Evolutionary conservation across 2,888 invertebrate species (phyloP).

Genomic region (Dicyrtomina minuta): DNA sequence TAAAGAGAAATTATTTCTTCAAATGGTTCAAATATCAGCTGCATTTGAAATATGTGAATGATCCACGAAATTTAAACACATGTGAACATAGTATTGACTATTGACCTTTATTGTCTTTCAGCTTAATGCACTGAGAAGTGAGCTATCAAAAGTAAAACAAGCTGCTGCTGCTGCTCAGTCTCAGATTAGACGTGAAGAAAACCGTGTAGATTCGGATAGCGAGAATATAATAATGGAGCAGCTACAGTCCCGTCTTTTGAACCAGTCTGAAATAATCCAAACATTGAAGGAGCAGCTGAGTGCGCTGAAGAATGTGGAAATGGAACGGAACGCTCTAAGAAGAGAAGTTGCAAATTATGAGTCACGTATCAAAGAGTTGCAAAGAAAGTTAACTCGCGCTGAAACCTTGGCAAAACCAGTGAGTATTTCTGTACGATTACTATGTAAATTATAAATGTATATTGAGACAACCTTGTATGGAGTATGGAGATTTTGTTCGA

Average conservation of each 20-base stretch:
- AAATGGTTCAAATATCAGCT: no score
- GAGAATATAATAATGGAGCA: conserved; percentile 14
- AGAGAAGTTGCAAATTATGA: conserved; percentile 11
- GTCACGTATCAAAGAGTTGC: conserved; percentile 17
- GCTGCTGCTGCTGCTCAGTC: no score
- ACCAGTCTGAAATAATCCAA: conserved; percentile 17
- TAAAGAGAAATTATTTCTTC: no score
- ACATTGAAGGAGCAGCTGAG: conserved; percentile 13
- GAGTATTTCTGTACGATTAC: no score
- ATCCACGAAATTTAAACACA: no score
- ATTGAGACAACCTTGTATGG: no score
- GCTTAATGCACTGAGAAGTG: neutral
- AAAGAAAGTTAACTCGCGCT: conserved; percentile 10
- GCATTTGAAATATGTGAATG: no score
- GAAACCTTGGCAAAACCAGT: conserved; percentile 18
- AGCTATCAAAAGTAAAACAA: neutral
- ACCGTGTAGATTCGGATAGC: conserved; percentile 1
- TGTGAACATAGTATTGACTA: no score
- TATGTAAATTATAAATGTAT: no score
- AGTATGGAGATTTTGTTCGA: no score
- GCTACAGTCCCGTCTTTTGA: neutral
- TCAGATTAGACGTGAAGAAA: conserved; percentile 3
- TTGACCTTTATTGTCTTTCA: neutral
- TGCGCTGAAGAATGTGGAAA: neutral
- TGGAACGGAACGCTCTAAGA: conserved; percentile 1